These are phyloP conservation scores for Diplolepis rosae DNA, from an alignment of 2,888 invertebrate genomes.

Conservation along the genomic window DNA sequence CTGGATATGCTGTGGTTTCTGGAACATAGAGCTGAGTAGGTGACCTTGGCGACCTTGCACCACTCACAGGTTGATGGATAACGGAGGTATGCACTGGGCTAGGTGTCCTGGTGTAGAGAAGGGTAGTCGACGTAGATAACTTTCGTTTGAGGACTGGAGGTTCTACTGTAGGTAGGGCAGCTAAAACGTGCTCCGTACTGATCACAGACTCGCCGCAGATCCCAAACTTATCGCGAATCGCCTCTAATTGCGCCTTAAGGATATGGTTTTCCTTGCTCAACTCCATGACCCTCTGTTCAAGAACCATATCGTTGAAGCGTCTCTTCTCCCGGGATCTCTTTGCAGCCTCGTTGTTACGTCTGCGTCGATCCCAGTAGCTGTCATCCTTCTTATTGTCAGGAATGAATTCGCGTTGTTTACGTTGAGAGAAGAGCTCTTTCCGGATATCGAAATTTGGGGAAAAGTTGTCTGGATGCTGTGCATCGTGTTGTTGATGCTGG, in stretches of 20 bases:
- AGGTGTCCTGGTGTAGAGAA: constrained; percentile 77
- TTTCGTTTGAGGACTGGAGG: constrained; percentile 89
- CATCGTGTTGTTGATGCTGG: constrained; percentile 64
- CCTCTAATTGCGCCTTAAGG: constrained; percentile 92
- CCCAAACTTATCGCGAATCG: constrained; percentile 94
- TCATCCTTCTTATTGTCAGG: constrained; percentile 98
- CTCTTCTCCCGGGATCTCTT: constrained; percentile 97
- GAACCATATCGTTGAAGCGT: constrained; percentile 95
- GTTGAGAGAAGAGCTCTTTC: constrained; percentile 90
- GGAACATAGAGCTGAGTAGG: constrained; percentile 70
- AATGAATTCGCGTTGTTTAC: constrained; percentile 96
- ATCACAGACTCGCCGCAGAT: constrained; percentile 91
- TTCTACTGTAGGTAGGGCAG: constrained; percentile 89
- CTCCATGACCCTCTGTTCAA: constrained; percentile 95
- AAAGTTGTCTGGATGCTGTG: constrained; percentile 67
- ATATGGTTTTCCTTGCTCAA: constrained; percentile 96
- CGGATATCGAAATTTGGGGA: constrained; percentile 74
- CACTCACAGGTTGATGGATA: constrained; percentile 77
- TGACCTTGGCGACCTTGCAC: constrained; percentile 68
- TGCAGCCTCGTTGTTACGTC: constrained; percentile 97
- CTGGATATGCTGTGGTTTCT: constrained; percentile 68
- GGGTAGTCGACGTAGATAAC: constrained; percentile 64
- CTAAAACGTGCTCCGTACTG: constrained; percentile 91
- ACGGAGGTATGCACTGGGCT: constrained; percentile 79
- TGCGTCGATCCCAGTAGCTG: constrained; percentile 96